Base-by-base conservation (phyloP, 2,797 vertebrate genomes). In the Moxostoma hubbsi region DNA sequence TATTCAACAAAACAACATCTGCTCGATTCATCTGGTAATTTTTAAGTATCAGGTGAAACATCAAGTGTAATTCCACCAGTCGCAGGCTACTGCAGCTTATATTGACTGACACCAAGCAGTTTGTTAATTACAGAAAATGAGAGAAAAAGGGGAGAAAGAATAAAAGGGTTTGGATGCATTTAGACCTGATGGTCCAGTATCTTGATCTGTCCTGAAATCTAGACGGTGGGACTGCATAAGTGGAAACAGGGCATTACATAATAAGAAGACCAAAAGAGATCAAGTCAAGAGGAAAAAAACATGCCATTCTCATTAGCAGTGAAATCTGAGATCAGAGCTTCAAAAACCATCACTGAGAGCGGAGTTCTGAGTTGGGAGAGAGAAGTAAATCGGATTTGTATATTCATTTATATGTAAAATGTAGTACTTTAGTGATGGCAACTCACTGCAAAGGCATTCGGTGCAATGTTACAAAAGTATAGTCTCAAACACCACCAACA, bases 191-290 rank as follows among this genome's bases (percentile, higher is more conserved):
- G 5, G 36, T 62, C 63, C 47, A 61, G 57, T 47, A 67, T 54
- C 15, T 36, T 18, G 51, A 61, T 63, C 61, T 51, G 18, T 63
- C 57, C 65, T 78, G 70, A 59, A 83, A 62, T 69, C 16, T 61
- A 64, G 59, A 69, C 5, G 61, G 61, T 81, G 81, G 55, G 24
- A 63, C 68, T 62, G 72, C 63, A 64, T 71, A 49, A 47, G 50
- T 80, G 65, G 73, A 82, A 80, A 77, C 9, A 47, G 43, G 63
- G 8, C 49, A 50, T 82, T 82, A 73, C 71, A 74, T 84, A 85
- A 79, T 16, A 50, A 53, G 55, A 53, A 61, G 54, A 71, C 53
- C 67, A 62, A 69, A 15, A 81, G 45, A 57, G 70, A 79, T 18
- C 53, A 54, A 82, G 70, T 73, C 67, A n/a, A 81, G 36, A 11